A percentile compares a stretch with the other conserved stretches of the same genome.
These are phyloP conservation scores for Pachyseris speciosa DNA, from an alignment of 64 coral and sea anemone species.

Conservation along the genomic window DNA sequence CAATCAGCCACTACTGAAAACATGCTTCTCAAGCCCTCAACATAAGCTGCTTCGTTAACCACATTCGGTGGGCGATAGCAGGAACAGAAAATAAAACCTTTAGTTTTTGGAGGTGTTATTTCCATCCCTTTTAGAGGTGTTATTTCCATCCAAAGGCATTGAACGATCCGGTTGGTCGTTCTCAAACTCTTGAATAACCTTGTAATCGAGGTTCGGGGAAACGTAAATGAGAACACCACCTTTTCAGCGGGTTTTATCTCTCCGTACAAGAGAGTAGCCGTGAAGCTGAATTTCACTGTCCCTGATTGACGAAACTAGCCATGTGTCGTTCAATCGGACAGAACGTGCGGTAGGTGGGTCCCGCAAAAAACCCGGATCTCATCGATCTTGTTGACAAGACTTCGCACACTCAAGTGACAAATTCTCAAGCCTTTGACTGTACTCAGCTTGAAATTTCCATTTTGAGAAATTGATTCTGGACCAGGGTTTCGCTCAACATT, in stretches of 20 bases:
- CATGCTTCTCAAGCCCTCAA: too few species aligned
- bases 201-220: neutral
- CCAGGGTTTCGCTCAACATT: slow-evolving; percentile 27
- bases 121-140: too few species aligned
- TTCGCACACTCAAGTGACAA: slow-evolving; percentile 51
- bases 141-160: slow-evolving; percentile 45
- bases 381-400: slow-evolving; percentile 62
- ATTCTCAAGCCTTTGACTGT: slow-evolving; percentile 26
- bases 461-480: neutral
- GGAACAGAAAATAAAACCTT: too few species aligned
- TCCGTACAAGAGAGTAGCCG: slow-evolving; percentile 13
- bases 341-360: slow-evolving; percentile 17
- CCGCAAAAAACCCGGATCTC: slow-evolving; percentile 32
- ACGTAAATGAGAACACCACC: slow-evolving; percentile 54
- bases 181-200: neutral
- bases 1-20: too few species aligned
- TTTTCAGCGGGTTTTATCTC: slow-evolving; percentile 31
- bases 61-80: too few species aligned
- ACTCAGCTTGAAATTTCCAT: neutral
- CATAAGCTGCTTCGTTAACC: too few species aligned
- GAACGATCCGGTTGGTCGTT: neutral
- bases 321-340: slow-evolving; percentile 34
- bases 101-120: too few species aligned
- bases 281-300: slow-evolving; percentile 30
- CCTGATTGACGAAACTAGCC: slow-evolving; percentile 42